Evolutionary conservation across 2,888 invertebrate species (phyloP), one percentile per base, ranked within the genome.

Genomic region (Latrodectus hesperus): DNA sequence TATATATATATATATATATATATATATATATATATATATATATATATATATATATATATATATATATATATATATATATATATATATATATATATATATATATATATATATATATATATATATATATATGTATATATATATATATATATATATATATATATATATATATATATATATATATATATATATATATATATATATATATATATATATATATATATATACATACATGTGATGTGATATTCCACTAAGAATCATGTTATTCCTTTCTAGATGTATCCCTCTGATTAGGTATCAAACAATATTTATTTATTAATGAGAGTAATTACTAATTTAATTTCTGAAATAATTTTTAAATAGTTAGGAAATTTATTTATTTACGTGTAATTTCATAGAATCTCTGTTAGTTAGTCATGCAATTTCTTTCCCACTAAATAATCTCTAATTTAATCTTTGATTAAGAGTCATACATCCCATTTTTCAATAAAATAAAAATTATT

Each of bases 11-110:
- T 55, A 14, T 12, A 55, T 55, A 55, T 55, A 55, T 55, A 55
- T 55, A 55, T 55, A 55, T 55, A 55, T 55, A 55, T 55, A 55
- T 55, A 55, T 55, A 55, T 55, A 55, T 55, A 55, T 55, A 55
- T 55, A 55, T 55, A 55, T 55, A 55, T 55, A 55, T 55, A 55
- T 55, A 55, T 55, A 55, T 55, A 55, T 55, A 55, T 55, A 55
- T 55, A 55, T 55, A 55, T 55, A 55, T 55, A 55, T 55, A 55
- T 55, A 55, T 55, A 55, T 55, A 55, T 55, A 55, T 55, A 55
- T 55, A 55, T 55, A 55, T 55, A 55, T 55, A 55, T 55, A 55
- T 55, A 55, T 55, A 55, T 55, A 55, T 55, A 55, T 55, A 55
- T 55, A 55, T 55, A 55, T 55, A 55, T 55, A 55, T 55, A 55